phyloP scores from a whole-genome alignment of 2,888 invertebrate species.

The Oscheius myriophilus region DNA sequence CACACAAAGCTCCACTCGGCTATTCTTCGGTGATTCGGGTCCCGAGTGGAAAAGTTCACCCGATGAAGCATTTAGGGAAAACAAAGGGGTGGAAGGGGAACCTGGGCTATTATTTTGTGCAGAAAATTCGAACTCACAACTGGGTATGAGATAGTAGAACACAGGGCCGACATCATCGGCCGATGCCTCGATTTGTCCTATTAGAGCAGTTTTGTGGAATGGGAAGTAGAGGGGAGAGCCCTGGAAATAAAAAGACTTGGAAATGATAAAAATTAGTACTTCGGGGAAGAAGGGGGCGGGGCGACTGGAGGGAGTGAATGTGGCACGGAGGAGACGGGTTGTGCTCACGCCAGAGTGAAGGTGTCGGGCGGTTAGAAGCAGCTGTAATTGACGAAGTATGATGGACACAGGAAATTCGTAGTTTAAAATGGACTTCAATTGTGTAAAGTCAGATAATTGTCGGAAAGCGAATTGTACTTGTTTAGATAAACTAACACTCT shows the following conservation, averaged over 20 bases:
- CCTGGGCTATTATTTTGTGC: conserved; percentile 1
- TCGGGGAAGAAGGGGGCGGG: conserved; percentile 12
- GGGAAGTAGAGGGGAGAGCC: conserved; percentile 14
- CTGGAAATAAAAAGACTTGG: neutral
- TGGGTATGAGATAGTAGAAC: conserved; percentile 28
- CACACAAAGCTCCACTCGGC: conserved; percentile 17
- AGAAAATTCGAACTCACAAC: conserved; percentile 1
- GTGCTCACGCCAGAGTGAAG: conserved; percentile 4
- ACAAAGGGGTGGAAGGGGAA: conserved; percentile 14
- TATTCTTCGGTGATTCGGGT: conserved; percentile 4
- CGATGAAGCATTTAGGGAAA: conserved; percentile 13
- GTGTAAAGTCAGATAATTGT: too few species aligned
- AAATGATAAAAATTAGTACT: neutral
- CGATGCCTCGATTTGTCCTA: conserved; percentile 7
- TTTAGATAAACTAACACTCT: too few species aligned
- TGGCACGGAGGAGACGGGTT: conserved; percentile 12
- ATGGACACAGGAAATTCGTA: too few species aligned
- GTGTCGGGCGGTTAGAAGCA: conserved; percentile 10
- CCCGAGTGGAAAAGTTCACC: conserved; percentile 17
- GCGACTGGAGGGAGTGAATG: neutral
- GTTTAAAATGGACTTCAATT: too few species aligned
- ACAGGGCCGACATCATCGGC: conserved; percentile 10
- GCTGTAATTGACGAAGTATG: conserved; percentile 14
- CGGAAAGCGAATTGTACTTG: too few species aligned
- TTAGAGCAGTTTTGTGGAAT: neutral